These are phyloP conservation scores for Eupsittula cactorum DNA, from an alignment of 2,113 vertebrate species.

Conservation along the genomic window DNA sequence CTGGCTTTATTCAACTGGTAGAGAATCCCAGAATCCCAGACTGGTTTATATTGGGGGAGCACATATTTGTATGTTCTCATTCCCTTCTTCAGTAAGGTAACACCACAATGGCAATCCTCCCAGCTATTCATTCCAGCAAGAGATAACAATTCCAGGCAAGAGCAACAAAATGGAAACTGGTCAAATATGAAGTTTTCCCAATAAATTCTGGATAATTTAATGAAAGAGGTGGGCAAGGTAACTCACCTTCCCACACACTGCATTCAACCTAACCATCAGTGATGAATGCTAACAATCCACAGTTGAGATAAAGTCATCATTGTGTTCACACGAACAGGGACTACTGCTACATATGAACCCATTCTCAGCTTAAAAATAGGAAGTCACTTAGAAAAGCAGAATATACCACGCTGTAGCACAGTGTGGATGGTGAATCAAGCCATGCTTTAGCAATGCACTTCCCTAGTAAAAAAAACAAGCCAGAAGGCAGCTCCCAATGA, in stretches of 20 bases:
- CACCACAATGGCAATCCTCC: neutral
- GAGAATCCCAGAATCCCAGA: neutral
- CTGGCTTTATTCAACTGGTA: neutral
- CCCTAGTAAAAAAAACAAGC: neutral
- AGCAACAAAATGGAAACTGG: neutral
- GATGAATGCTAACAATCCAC: neutral
- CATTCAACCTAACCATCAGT: neutral
- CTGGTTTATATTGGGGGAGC: neutral
- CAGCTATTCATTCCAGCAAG: neutral
- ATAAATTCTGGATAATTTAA: neutral
- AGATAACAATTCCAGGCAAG: neutral
- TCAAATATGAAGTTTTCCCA: neutral
- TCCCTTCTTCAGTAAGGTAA: neutral
- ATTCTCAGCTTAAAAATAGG: neutral
- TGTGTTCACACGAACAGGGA: neutral
- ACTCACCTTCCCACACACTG: neutral
- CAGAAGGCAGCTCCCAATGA: neutral
- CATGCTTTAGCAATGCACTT: neutral
- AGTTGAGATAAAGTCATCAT: neutral
- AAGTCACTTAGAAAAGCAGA: neutral
- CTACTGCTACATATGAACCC: neutral
- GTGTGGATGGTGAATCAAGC: neutral
- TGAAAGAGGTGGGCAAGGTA: neutral
- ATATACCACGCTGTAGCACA: accelerated
- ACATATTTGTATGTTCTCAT: neutral